phyloP scores from a whole-genome alignment of 2,797 vertebrate species.

The Anguilla megastoma region DNA sequence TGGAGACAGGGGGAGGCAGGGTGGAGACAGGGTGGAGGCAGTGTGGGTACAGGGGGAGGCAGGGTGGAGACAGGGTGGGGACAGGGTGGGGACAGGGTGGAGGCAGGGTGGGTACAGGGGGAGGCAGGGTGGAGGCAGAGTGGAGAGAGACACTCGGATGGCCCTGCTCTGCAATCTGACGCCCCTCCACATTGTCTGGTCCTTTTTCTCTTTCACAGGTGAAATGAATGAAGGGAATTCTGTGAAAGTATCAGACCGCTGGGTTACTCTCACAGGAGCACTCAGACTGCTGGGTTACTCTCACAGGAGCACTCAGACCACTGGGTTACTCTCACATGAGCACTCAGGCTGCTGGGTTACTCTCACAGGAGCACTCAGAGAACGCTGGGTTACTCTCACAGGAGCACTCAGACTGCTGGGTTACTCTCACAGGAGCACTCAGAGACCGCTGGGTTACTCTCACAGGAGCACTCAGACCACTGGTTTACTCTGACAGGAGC shows the following conservation, averaged over 20 bases:
- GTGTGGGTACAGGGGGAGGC: too few species aligned
- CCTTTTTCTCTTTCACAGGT: neutral
- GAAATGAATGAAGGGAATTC: neutral
- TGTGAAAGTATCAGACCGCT: neutral
- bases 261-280: too few species aligned
- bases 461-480: too few species aligned
- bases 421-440: too few species aligned
- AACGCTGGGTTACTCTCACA: neutral
- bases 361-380: neutral
- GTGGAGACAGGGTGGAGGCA: too few species aligned
- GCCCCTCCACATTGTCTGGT: neutral
- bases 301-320: neutral
- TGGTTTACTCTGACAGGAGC: too few species aligned
- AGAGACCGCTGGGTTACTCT: neutral
- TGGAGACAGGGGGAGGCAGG: too few species aligned
- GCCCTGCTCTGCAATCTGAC: neutral
- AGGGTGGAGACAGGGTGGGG: too few species aligned
- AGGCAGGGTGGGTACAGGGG: too few species aligned
- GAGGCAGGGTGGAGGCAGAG: neutral
- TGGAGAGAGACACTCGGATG: conserved; percentile 25
- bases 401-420: neutral
- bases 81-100: too few species aligned
- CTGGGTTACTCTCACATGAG: neutral
- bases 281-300: neutral
- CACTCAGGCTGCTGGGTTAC: neutral